Percentiles rank a stretch among this genome's conserved stretches.
Evolutionary conservation across 2,113 vertebrate species (phyloP).

Genomic region (Miniopterus natalensis): DNA sequence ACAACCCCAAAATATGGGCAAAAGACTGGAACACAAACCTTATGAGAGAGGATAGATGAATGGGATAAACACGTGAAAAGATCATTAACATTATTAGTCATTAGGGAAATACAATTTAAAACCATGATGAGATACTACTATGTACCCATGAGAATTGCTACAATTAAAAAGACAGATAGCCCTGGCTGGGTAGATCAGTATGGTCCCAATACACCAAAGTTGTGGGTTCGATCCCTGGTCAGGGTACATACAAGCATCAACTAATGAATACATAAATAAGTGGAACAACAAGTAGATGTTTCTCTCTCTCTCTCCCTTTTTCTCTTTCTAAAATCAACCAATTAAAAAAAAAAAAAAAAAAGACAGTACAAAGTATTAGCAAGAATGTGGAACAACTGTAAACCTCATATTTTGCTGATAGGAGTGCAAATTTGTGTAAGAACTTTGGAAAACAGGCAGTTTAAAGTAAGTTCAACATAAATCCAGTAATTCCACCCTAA

Average conservation of each 20-base stretch:
- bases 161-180: neutral
- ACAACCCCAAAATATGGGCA: neutral
- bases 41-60: neutral
- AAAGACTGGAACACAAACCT: neutral
- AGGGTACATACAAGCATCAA: too few relatives aligned
- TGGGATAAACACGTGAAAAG: neutral
- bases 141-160: neutral
- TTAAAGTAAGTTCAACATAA: constrained; percentile 30
- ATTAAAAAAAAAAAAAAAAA: neutral
- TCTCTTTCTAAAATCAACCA: too few relatives aligned
- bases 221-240: too few relatives aligned
- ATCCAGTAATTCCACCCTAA: neutral
- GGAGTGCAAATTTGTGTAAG: neutral
- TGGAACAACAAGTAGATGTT: too few relatives aligned
- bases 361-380: neutral
- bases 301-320: too few relatives aligned
- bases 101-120: constrained; percentile 58
- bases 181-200: too few relatives aligned
- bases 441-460: neutral
- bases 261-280: too few relatives aligned
- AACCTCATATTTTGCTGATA: constrained; percentile 27
- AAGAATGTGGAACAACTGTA: neutral
- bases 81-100: neutral
- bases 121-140: neutral
- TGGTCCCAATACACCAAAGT: too few relatives aligned